Base-by-base conservation (phyloP, 2,888 invertebrate genomes). In the Trichopria drosophilae region DNA sequence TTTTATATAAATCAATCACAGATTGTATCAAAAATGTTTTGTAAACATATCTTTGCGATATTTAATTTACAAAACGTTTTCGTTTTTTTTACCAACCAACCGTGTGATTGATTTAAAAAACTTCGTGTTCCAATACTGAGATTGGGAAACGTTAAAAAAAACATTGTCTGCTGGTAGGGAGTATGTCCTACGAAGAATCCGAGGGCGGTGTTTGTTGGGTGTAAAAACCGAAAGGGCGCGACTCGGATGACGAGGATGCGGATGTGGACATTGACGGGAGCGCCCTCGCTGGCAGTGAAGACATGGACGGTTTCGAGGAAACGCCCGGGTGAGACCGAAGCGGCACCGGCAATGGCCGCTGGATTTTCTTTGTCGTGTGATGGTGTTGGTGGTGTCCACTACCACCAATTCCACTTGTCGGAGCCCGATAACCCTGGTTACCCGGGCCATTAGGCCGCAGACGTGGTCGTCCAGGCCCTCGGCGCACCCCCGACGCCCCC, bases 381-480 rank as follows among this genome's bases (percentile, higher is more conserved):
- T 66, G 62, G 26, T 32, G 18, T 28, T 19, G 31, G 4, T 41
- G 43, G 37, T 53, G 58, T 9, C n/a, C n/a, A n/a, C 26, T 7
- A 26, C 26, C 26, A 7, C 26, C 9, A 26, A 9, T 54, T 40
- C 15, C 53, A 51, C 1, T 81, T 73, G n/a, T n/a, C n/a, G n/a
- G n/a, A 2, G 81, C 81, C 15, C 87, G 79, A 19, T 80, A 78
- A 6, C 85, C 85, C 52, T 82, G 82, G 66, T 86, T 81, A 1
- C 82, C 77, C 0, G 86, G 86, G 0, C 85, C 85, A 6, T 80
- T 77, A 1, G 85, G 85, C 63, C 84, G 82, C 9, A 86, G 72
- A 3, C 87, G 78, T 0, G 87, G 86, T 51, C 87, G 75, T 6
- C 87, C 86, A 1, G 87, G 86, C 13, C 86, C 86, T 35, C 86